Evolutionary conservation across 2,888 invertebrate species (phyloP), one percentile per base, ranked within the genome.

Genomic region (Gonocerus acuteangulatus): DNA sequence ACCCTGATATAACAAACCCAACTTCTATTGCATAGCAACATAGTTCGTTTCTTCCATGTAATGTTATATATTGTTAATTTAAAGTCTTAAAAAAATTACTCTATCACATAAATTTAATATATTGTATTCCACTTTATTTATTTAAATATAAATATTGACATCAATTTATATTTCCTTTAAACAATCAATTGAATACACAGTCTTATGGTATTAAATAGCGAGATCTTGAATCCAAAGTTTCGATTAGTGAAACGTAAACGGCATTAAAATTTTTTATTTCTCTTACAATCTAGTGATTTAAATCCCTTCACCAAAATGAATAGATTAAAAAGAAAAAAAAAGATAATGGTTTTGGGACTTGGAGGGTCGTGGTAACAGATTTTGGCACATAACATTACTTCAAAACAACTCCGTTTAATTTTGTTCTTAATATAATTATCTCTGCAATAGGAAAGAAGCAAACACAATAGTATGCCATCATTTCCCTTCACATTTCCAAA

Each of bases 361-460:
- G 27, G 7, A 47, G 47, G 57, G 57, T 45, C 45, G 39, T 44
- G 57, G 57, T 57, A 57, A 57, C 57, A 47, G 47, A 32, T 57
- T 57, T 57, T 57, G 57, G 57, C 57, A 57, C 57, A 45, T 44
- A 42, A 47, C 34, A 57, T 27, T 54, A 44, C 34, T 54, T 57
- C 19, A 45, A 44, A 18, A 16, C 45, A 21, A 57, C 22, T 19
- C 44, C 13, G 22, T 22, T 57, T n/a, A 45, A 21, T 32, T 45
- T 23, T 15, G 23, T 32, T 32, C 23, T 15, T n/a, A n/a, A 42
- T 18, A 60, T 47, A 54, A 60, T 54, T 56, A 63, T 65, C 65
- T 65, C 65, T 65, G 65, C 65, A 65, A 65, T 60, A 65, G 65
- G 65, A 63, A 65, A 65, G 21, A 59, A 48, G 57, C 45, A 45